A percentile compares a stretch with the other conserved stretches of the same genome.
These are phyloP conservation scores for Bos indicus DNA, from an alignment of 2,113 vertebrate genomes.

Conservation along the genomic window DNA sequence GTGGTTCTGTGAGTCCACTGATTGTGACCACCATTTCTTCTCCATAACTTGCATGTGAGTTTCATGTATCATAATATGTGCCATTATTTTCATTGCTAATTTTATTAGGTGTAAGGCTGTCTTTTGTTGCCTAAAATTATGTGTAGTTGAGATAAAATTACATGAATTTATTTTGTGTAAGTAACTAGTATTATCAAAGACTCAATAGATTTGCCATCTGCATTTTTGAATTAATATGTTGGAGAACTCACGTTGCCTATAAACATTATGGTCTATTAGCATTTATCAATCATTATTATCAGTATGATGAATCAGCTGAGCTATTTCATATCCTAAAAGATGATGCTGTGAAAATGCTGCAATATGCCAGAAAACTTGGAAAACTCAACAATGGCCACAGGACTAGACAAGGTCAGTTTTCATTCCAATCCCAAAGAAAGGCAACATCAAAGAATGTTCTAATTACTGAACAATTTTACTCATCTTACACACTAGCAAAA, in stretches of 20 bases:
- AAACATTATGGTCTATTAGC: slow-evolving; percentile 28
- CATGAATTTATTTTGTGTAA: background rate
- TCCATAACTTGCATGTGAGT: background rate
- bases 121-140: background rate
- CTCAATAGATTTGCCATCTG: background rate
- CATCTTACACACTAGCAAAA: background rate
- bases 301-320: slow-evolving; percentile 39
- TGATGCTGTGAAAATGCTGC: background rate
- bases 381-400: background rate
- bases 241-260: background rate
- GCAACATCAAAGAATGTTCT: background rate
- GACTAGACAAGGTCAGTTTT: background rate
- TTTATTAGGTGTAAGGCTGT: background rate
- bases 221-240: background rate
- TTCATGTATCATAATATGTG: background rate
- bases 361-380: background rate
- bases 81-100: background rate
- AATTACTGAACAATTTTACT: background rate
- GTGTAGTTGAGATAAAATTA: background rate
- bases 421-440: background rate
- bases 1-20: background rate
- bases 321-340: background rate
- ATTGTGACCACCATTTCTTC: background rate
- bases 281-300: slow-evolving; percentile 58
- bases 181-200: background rate